These are phyloP conservation scores for Corythornis madagascariensis DNA, from an alignment of 2,113 vertebrate species.

Conservation along the genomic window DNA sequence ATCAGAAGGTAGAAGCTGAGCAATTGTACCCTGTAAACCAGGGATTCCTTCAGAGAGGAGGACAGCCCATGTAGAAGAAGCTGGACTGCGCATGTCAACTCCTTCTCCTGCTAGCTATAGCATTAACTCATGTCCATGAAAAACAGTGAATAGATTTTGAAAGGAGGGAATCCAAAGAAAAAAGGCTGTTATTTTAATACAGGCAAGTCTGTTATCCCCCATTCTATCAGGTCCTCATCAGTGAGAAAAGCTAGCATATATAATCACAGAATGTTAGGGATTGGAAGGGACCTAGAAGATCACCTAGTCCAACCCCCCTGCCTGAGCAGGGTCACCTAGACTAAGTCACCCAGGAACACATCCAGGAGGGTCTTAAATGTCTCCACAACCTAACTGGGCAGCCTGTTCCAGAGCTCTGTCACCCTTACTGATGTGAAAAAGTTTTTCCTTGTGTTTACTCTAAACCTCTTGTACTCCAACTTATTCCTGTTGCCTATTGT, in stretches of 20 bases:
- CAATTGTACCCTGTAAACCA: neutral
- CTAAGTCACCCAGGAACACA: too few relatives aligned
- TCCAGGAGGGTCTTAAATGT: too few relatives aligned
- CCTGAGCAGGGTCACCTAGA: too few relatives aligned
- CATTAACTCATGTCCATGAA: neutral
- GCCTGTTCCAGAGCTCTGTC: too few relatives aligned
- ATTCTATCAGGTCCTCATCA: neutral
- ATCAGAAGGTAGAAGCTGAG: neutral
- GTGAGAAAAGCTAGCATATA: fast-evolving
- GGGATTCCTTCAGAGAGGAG: neutral
- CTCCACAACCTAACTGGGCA: too few relatives aligned
- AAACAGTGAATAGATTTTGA: neutral
- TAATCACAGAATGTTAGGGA: too few relatives aligned
- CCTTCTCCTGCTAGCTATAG: neutral
- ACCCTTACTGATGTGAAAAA: too few relatives aligned
- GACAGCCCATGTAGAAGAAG: neutral
- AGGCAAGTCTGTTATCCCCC: neutral
- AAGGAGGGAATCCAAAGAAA: neutral
- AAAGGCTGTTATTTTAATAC: neutral
- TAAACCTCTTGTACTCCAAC: too few relatives aligned
- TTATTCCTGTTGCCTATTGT: too few relatives aligned
- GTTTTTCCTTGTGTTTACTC: too few relatives aligned
- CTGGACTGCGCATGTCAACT: neutral
- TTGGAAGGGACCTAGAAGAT: too few relatives aligned
- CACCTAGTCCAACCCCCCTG: too few relatives aligned